These are phyloP conservation scores for Drosophila sproati DNA, from an alignment of 1,140 invertebrate species.

Conservation along the genomic window DNA sequence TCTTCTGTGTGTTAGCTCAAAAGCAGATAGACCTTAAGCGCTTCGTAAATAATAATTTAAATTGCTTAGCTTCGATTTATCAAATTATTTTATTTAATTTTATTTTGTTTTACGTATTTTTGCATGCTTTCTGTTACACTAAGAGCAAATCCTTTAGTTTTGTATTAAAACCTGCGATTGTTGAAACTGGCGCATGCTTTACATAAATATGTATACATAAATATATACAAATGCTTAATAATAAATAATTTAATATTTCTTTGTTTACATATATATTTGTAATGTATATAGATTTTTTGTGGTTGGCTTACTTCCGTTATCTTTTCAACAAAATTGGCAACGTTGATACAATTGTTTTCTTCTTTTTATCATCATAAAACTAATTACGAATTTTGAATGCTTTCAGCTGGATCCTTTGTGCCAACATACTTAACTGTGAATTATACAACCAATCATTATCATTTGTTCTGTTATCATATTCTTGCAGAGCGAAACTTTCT, in stretches of 20 bases:
- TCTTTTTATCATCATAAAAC: constrained; percentile 26
- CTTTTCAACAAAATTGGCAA: constrained; percentile 70
- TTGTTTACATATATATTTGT: constrained; percentile 40
- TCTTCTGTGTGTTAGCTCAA: constrained; percentile 37
- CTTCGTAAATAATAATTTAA: constrained; percentile 52
- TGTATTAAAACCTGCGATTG: constrained; percentile 43
- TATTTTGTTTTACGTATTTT: constrained; percentile 39
- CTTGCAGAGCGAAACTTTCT: constrained; percentile 18
- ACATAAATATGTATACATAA: constrained; percentile 33
- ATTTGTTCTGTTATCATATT: constrained; percentile 27
- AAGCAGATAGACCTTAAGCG: constrained; percentile 74
- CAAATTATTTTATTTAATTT: constrained; percentile 33
- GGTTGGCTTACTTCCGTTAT: constrained; percentile 42
- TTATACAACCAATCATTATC: constrained; percentile 49
- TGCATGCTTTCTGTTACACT: constrained; percentile 40
- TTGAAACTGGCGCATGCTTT: constrained; percentile 47
- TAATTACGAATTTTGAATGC: constrained; percentile 59
- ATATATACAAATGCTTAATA: constrained; percentile 68
- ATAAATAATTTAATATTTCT: constrained; percentile 60
- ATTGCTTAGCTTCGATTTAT: constrained; percentile 47
- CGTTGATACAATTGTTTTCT: constrained; percentile 62
- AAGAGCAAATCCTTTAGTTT: constrained; percentile 44
- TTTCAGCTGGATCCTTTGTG: constrained; percentile 4
- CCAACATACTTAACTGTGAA: constrained; percentile 28
- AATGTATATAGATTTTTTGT: constrained; percentile 53